Evolutionary conservation across 2,113 vertebrate species (phyloP), one percentile per base, ranked within the genome.

Genomic region (Dryoscopus gambensis): DNA sequence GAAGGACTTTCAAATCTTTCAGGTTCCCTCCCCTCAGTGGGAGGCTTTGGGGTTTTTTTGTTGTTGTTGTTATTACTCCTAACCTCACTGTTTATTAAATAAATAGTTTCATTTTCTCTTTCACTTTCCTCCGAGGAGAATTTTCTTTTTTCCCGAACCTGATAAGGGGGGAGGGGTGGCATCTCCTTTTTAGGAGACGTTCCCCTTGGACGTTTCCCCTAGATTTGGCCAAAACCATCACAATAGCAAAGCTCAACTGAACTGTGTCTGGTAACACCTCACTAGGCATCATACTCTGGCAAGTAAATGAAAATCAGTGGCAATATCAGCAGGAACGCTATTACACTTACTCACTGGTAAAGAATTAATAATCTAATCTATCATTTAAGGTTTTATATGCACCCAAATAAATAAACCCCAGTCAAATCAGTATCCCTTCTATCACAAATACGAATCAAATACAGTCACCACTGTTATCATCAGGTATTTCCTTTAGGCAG

Each of bases 161-260:
- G n/a, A n/a, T n/a, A n/a, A n/a, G n/a, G n/a, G n/a, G n/a, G n/a
- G n/a, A n/a, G n/a, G n/a, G n/a, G n/a, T n/a, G n/a, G n/a, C n/a
- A n/a, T n/a, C n/a, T n/a, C n/a, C n/a, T n/a, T n/a, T n/a, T n/a
- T n/a, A n/a, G n/a, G n/a, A n/a, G n/a, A n/a, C n/a, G n/a, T n/a
- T n/a, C n/a, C n/a, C n/a, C n/a, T n/a, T n/a, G n/a, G n/a, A n/a
- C n/a, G n/a, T n/a, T n/a, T n/a, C n/a, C n/a, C n/a, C n/a, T n/a
- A n/a, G n/a, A n/a, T n/a, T n/a, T n/a, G n/a, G n/a, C n/a, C n/a
- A n/a, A n/a, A n/a, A n/a, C n/a, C n/a, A n/a, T n/a, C n/a, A n/a
- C n/a, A n/a, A n/a, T n/a, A 65, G 23, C 68, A 90, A 90, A 94
- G 89, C n/a, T 91, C 50, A 49, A 40, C 27, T 91, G 64, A 96